Conservation (phyloP, 2,888 invertebrate genomes). For the Agrenia bidenticulata region DNA sequence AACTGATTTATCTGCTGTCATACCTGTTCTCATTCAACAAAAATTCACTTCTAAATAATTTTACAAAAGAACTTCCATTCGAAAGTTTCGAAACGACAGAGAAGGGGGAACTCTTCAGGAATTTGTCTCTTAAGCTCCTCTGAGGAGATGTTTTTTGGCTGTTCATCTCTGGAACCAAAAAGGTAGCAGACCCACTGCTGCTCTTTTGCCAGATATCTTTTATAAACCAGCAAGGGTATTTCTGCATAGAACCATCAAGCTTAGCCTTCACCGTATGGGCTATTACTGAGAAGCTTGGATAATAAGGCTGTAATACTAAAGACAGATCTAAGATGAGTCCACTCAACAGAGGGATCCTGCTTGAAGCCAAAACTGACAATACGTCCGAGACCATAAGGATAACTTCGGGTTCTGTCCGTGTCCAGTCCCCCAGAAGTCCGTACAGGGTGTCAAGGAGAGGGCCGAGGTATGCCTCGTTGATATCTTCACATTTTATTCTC, state of each 20-base stretch:
- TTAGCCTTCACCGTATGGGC: constrained; percentile 39
- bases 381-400: constrained; percentile 43
- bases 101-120: background rate
- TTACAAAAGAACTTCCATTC: background rate
- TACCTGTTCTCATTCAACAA: background rate
- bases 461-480: constrained; percentile 47
- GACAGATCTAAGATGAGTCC: constrained; percentile 44
- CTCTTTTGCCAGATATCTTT: constrained; percentile 29
- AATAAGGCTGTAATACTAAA: constrained; percentile 48
- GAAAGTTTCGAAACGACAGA: background rate
- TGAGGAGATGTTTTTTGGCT: background rate
- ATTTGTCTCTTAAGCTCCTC: background rate
- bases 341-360: constrained; percentile 47
- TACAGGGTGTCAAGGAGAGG: constrained; percentile 46
- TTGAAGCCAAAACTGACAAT: constrained; percentile 43
- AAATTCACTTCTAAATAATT: background rate
- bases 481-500: too few species aligned
- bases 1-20: background rate
- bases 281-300: constrained; percentile 40
- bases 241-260: constrained; percentile 38
- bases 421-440: constrained; percentile 41
- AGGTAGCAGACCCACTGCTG: too few species aligned
- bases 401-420: constrained; percentile 36
- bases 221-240: constrained; percentile 33
- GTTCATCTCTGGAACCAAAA: too few species aligned